Evolutionary conservation across 2,888 invertebrate genomes (phyloP).

Genomic region (Tenthredo notha): DNA sequence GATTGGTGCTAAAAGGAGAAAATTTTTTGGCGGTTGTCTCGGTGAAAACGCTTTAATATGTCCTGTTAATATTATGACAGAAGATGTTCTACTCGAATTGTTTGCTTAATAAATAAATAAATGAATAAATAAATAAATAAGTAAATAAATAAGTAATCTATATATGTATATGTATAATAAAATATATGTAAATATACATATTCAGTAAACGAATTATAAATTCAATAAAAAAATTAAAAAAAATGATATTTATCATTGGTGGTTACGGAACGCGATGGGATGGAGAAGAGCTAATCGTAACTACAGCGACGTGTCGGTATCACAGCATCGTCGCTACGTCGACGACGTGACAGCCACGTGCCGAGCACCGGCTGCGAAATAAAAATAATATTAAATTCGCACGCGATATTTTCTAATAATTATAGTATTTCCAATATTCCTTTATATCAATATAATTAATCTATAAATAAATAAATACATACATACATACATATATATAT

Average conservation of each 20-base stretch:
- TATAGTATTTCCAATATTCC: too few species aligned
- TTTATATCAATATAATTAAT: background rate
- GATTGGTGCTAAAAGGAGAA: conserved; percentile 2
- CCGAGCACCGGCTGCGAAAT: conserved; percentile 65
- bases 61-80: background rate
- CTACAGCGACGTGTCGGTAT: conserved; percentile 36
- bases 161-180: background rate
- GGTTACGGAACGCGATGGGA: conserved; percentile 39
- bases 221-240: background rate
- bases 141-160: background rate
- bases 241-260: conserved; percentile 24
- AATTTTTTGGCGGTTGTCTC: conserved; percentile 20
- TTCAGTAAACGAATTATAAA: background rate
- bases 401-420: conserved; percentile 57
- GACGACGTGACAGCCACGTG: conserved; percentile 71
- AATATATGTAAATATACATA: conserved; percentile 7
- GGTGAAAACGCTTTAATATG: background rate
- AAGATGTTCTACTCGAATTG: background rate
- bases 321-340: conserved; percentile 57
- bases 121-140: background rate
- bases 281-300: conserved; percentile 1
- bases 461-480: background rate
- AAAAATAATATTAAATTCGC: conserved; percentile 58
- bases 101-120: background rate
- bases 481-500: background rate